These are phyloP conservation scores for Cinclus mexicanus DNA, from an alignment of 2,113 vertebrate genomes.

Conservation along the genomic window DNA sequence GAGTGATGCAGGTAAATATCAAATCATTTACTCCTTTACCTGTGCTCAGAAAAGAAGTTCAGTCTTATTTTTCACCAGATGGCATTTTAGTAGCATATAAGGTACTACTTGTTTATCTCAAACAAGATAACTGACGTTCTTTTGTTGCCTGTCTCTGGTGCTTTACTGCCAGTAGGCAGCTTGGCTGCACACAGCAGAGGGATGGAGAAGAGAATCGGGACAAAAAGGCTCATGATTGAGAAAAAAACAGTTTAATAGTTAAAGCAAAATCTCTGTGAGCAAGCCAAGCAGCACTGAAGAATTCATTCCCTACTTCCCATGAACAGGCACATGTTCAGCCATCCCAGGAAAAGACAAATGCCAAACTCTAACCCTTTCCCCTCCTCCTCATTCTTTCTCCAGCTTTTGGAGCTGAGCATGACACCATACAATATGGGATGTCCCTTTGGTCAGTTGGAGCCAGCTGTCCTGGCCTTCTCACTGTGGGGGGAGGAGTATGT, in stretches of 20 bases:
- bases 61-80: not conserved
- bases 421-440: not conserved
- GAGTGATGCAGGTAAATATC: not conserved
- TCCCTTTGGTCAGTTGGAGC: not conserved
- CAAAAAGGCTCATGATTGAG: not conserved
- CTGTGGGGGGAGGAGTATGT: not conserved
- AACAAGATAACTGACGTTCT: not conserved
- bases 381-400: not conserved
- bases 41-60: not conserved
- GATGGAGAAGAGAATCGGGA: not conserved
- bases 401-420: not conserved
- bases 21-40: not conserved
- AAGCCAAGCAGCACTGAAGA: not conserved
- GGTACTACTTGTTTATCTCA: not conserved
- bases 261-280: not conserved
- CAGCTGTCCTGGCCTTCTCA: rapidly evolving
- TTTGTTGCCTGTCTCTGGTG: not conserved
- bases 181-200: not conserved
- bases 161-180: not conserved
- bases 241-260: not conserved
- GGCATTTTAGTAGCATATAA: not conserved
- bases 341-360: not conserved
- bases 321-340: not conserved
- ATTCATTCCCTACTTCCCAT: not conserved
- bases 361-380: not conserved